Evolutionary conservation across 2,888 invertebrate genomes (phyloP).

Genomic region (Nomada fucata): DNA sequence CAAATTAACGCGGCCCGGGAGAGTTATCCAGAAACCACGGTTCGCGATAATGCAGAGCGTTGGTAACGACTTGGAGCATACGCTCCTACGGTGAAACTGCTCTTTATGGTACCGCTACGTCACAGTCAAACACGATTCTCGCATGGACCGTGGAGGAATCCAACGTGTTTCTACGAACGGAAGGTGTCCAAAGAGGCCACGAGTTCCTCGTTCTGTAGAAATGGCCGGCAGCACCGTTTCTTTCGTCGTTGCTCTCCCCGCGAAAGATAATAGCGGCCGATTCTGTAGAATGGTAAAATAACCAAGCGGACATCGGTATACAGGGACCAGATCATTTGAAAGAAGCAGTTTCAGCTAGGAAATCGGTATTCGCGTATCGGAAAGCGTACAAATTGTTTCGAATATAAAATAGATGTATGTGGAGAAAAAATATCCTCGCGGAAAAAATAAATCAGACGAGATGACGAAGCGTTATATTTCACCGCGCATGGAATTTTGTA

Average conservation of each 20-base stretch:
- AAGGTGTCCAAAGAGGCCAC: not conserved
- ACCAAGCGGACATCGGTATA: not conserved
- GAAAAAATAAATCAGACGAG: too few species aligned
- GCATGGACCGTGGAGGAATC: slow-evolving; percentile 3
- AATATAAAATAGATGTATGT: too few species aligned
- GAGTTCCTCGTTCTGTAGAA: not conserved
- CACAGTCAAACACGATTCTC: slow-evolving; percentile 22
- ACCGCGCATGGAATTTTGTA: too few species aligned
- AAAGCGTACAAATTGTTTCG: too few species aligned
- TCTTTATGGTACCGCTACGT: slow-evolving; percentile 39
- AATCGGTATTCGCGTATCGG: too few species aligned
- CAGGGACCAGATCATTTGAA: too few species aligned
- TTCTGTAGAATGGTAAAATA: not conserved
- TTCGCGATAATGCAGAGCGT: slow-evolving; percentile 49
- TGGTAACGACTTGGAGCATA: slow-evolving; percentile 54
- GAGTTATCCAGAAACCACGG: slow-evolving; percentile 51
- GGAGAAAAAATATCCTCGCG: too few species aligned
- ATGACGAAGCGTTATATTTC: too few species aligned
- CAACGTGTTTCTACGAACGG: not conserved
- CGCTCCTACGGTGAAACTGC: slow-evolving; percentile 46
- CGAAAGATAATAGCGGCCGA: not conserved
- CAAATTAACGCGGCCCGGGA: slow-evolving; percentile 52
- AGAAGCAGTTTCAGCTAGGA: too few species aligned
- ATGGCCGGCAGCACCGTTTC: not conserved
- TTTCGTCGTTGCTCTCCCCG: not conserved